A percentile compares a stretch with the other conserved stretches of the same genome.
These are phyloP conservation scores for Heteropelma amictum DNA, from an alignment of 2,888 invertebrate species.

Conservation along the genomic window DNA sequence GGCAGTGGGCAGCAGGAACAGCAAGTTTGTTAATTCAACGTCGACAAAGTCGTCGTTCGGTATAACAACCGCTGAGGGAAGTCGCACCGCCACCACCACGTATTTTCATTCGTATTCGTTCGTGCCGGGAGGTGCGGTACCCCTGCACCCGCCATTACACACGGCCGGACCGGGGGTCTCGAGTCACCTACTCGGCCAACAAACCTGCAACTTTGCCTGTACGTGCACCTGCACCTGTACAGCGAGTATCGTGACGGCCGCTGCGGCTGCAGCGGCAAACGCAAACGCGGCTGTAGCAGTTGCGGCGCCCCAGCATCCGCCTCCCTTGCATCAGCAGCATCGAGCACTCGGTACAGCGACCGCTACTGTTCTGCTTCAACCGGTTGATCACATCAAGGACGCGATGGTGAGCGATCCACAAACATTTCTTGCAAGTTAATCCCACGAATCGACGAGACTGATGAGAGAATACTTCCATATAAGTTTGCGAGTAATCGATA, in stretches of 20 bases:
- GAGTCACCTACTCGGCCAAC: slow-evolving; percentile 70
- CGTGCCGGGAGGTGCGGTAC: slow-evolving; percentile 77
- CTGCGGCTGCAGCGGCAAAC: slow-evolving; percentile 66
- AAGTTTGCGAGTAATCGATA: too few relatives aligned
- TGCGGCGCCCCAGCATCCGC: slow-evolving; percentile 55
- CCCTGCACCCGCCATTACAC: slow-evolving; percentile 74
- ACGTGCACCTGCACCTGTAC: slow-evolving; percentile 73
- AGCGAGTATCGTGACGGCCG: slow-evolving; percentile 69
- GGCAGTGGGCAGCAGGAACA: slow-evolving; percentile 38
- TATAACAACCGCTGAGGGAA: slow-evolving; percentile 68
- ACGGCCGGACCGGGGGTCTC: slow-evolving; percentile 68
- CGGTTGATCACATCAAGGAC: slow-evolving; percentile 76
- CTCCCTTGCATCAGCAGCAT: slow-evolving; percentile 67
- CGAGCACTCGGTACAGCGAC: slow-evolving; percentile 67
- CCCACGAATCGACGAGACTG: too few relatives aligned
- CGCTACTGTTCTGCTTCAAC: slow-evolving; percentile 74
- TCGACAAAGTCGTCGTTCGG: slow-evolving; percentile 55
- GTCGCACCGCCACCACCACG: slow-evolving; percentile 75
- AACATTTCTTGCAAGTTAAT: too few relatives aligned
- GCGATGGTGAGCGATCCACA: slow-evolving; percentile 77
- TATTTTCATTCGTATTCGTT: slow-evolving; percentile 78
- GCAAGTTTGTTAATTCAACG: slow-evolving; percentile 45
- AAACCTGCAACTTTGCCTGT: slow-evolving; percentile 73
- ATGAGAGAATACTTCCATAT: too few relatives aligned
- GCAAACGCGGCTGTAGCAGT: slow-evolving; percentile 62